Base-by-base conservation (phyloP, 1,140 invertebrate species). In the Drosophila nasuta region DNA sequence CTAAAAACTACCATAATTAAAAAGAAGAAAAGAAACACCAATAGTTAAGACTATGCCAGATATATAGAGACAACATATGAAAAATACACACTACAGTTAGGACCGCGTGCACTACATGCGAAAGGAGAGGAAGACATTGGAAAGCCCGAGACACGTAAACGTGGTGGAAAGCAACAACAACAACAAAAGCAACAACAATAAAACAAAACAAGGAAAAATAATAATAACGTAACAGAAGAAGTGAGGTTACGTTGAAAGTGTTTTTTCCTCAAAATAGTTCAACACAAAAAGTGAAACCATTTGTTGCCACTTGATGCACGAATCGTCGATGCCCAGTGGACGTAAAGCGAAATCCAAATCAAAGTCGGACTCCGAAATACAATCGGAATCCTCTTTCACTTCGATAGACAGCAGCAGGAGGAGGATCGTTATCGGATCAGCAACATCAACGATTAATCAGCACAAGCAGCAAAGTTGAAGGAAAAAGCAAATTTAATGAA, bases 401-500 rank as follows among this genome's bases (percentile, higher is more conserved):
- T 38, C 35, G 35, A 41, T 57, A 17, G 48, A 7, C 35, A 43
- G 41, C 41, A n/a, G 41, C 20, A 25, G 20, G 20, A 25, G 20
- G 20, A 25, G 20, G 41, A 43, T 13, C 41, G 41, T 13, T 13
- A 6, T 13, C 4, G 49, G 49, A 54, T 33, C 58, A 63, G 13
- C 35, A 41, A 30, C 15, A 57, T 17, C 17, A 17, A 13, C 52
- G 17, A 7, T 11, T 54, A 63, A 38, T 63, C 54, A 54, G 54
- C 45, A 17, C 33, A 15, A 33, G 8, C 43, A 67, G 48, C 17
- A 51, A 57, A 56, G 48, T 45, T 51, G 48, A 41, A 35, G 58
- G 17, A n/a, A 76, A 71, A 75, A 71, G 33, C 59, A 80, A 75
- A 81, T 75, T 88, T 89, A 80, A 89, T 89, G 85, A 89, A 78